These are phyloP conservation scores for Scrobipalpa costella DNA, from an alignment of 2,888 invertebrate species.

Conservation along the genomic window DNA sequence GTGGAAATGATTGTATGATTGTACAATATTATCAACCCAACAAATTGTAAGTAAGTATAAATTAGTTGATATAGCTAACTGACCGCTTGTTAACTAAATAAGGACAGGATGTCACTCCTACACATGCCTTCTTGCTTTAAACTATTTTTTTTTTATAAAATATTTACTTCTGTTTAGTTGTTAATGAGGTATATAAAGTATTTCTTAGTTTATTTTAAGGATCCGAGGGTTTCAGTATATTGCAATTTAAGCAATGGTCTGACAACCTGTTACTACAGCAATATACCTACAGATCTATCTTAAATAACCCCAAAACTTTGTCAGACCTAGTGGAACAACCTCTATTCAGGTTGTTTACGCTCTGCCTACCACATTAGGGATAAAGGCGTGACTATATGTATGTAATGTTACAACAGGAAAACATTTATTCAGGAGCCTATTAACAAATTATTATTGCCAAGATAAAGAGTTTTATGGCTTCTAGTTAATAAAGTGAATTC, in stretches of 20 bases:
- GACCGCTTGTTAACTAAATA: slow-evolving; percentile 7
- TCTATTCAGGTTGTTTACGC: too few species aligned
- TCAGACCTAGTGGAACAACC: too few species aligned
- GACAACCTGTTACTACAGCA: too few species aligned
- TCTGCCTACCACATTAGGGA: too few species aligned
- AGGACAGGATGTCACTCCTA: slow-evolving; percentile 14
- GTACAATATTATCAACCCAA: neutral
- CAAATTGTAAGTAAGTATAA: neutral
- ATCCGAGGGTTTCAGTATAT: too few species aligned
- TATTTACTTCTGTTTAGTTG: neutral
- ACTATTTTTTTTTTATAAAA: neutral
- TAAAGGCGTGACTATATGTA: too few species aligned
- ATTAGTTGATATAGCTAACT: neutral
- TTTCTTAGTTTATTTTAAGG: too few species aligned
- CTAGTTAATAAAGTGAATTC: neutral
- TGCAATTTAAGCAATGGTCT: too few species aligned
- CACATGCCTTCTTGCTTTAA: neutral
- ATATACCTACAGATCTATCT: too few species aligned
- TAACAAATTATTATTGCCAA: neutral
- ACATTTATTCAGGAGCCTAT: neutral
- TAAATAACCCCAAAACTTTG: too few species aligned
- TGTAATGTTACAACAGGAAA: too few species aligned
- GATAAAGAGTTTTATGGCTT: neutral
- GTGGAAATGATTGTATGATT: too few species aligned
- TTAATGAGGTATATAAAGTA: neutral